phyloP scores from a whole-genome alignment of 2,797 vertebrate species.

The Diplodus puntazzo region DNA sequence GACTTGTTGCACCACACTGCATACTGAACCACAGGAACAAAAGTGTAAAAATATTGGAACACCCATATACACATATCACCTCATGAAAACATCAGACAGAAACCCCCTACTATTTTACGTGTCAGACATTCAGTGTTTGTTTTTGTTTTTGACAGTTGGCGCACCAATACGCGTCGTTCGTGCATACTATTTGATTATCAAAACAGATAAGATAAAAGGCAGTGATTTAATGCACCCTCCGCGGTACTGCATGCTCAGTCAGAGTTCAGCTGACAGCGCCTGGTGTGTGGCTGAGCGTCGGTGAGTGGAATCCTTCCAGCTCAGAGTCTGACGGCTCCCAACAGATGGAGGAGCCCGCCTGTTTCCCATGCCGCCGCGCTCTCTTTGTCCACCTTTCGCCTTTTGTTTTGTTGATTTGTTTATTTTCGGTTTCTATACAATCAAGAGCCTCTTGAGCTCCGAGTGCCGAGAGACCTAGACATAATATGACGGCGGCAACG shows the following conservation, averaged over 20 bases:
- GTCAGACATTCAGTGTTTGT: conserved; percentile 35
- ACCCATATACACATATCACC: background rate
- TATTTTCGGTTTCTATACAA: conserved; percentile 84
- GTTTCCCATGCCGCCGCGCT: conserved; percentile 17
- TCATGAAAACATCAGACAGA: conserved; percentile 29
- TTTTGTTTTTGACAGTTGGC: conserved; percentile 32
- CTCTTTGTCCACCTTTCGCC: conserved; percentile 62
- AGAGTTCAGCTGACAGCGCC: conserved; percentile 12
- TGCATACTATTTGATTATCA: conserved; percentile 25
- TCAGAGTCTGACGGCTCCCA: conserved; percentile 67
- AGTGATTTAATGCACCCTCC: conserved; percentile 4
- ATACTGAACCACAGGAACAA: conserved; percentile 34
- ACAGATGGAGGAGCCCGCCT: conserved; percentile 75
- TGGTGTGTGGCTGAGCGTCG: conserved; percentile 32
- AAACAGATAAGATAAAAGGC: conserved; percentile 16
- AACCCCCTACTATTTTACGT: conserved; percentile 15
- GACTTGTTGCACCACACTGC: conserved; percentile 29
- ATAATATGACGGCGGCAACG: conserved; percentile 81
- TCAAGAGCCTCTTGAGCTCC: conserved; percentile 63
- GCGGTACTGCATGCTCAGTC: conserved; percentile 4
- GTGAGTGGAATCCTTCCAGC: conserved; percentile 54
- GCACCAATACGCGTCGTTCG: background rate
- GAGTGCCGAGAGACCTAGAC: conserved; percentile 70
- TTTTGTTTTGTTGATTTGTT: conserved; percentile 84
- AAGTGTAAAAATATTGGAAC: conserved; percentile 45